phyloP scores from a whole-genome alignment of 2,888 invertebrate species.

The Drosophila recens region DNA sequence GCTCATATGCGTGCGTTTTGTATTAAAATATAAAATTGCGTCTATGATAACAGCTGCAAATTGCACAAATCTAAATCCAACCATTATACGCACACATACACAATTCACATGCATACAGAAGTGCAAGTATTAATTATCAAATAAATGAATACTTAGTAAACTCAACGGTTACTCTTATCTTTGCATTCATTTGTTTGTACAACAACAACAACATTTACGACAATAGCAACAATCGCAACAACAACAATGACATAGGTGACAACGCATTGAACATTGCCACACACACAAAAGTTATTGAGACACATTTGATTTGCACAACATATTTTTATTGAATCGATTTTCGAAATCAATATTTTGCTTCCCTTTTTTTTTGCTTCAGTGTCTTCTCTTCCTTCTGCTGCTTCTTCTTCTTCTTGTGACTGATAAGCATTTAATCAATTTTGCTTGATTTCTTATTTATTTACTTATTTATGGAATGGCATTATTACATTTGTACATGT shows the following conservation, averaged over 20 bases:
- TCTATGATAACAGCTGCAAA: slow-evolving; percentile 36
- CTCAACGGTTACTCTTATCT: slow-evolving; percentile 52
- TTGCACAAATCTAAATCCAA: slow-evolving; percentile 7
- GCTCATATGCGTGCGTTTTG: slow-evolving; percentile 1
- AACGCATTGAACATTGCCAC: slow-evolving; percentile 58
- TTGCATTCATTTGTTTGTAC: slow-evolving; percentile 50
- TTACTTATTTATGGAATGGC: slow-evolving; percentile 45
- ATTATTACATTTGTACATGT: slow-evolving; percentile 13
- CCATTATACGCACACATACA: not conserved
- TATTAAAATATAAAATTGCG: slow-evolving; percentile 29
- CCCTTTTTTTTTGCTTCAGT: slow-evolving; percentile 14
- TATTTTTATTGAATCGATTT: slow-evolving; percentile 51
- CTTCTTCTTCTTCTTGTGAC: slow-evolving; percentile 7
- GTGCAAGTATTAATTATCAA: slow-evolving; percentile 15
- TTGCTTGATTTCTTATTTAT: slow-evolving; percentile 38
- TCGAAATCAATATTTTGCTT: slow-evolving; percentile 53
- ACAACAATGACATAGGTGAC: slow-evolving; percentile 11
- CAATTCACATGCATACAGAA: not conserved
- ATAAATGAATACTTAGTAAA: slow-evolving; percentile 1
- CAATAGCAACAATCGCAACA: slow-evolving; percentile 10
- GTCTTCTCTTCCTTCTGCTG: slow-evolving; percentile 1
- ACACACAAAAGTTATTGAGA: slow-evolving; percentile 62
- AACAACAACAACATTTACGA: not conserved
- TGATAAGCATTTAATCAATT: slow-evolving; percentile 53
- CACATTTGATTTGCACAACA: slow-evolving; percentile 66